A percentile compares a stretch with the other conserved stretches of the same genome.
phyloP scores from a whole-genome alignment of 2,888 invertebrate species.

The Lasioglossum lativentre region DNA sequence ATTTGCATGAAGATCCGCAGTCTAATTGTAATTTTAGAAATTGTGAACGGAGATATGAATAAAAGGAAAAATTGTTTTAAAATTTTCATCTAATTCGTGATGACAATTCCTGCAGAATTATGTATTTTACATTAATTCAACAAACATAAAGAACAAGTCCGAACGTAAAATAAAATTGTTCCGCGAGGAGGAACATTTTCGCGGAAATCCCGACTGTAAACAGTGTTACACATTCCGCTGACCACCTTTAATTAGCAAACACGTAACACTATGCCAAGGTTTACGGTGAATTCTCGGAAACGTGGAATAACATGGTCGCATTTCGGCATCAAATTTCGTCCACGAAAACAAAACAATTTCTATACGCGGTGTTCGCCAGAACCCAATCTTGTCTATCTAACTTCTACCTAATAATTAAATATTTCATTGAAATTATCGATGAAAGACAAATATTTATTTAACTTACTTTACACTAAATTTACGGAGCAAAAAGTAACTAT shows the following conservation, averaged over 20 bases:
- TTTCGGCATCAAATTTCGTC: constrained; percentile 15
- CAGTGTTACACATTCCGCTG: neutral
- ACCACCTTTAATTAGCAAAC: neutral
- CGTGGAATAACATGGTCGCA: neutral
- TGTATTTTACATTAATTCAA: neutral
- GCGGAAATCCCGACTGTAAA: neutral
- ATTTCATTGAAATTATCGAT: too few species aligned
- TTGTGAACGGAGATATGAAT: neutral
- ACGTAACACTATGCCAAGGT: neutral
- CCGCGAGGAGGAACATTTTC: neutral
- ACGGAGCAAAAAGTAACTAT: too few species aligned
- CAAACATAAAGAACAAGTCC: too few species aligned
- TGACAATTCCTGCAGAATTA: neutral
- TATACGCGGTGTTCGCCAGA: neutral
- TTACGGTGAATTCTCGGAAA: neutral
- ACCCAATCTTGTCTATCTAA: neutral
- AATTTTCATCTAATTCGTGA: neutral
- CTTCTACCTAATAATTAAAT: neutral
- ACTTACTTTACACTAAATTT: too few species aligned
- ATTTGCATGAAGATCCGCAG: too few species aligned
- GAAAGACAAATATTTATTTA: too few species aligned
- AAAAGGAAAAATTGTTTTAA: too few species aligned
- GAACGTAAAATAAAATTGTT: neutral
- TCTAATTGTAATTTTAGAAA: neutral
- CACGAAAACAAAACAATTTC: neutral